Evolutionary conservation across 2,888 invertebrate species (phyloP).

Genomic region (Cosmia trapezina): DNA sequence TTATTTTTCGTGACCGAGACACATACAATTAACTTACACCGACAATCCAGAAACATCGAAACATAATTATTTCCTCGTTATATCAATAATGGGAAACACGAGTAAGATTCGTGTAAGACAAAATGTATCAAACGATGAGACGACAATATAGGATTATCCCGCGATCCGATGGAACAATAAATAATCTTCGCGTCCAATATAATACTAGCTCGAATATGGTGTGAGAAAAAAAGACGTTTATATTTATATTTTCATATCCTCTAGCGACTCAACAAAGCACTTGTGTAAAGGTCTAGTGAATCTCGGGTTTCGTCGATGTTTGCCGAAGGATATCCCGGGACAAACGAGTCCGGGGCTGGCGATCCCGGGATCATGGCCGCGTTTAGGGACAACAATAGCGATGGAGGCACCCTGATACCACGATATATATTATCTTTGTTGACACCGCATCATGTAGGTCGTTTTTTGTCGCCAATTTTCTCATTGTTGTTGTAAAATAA

Average conservation of each 20-base stretch:
- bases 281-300: conserved; percentile 88
- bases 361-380: conserved; percentile 84
- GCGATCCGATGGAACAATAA: conserved; percentile 74
- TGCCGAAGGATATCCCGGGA: conserved; percentile 88
- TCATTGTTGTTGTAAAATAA: conserved; percentile 83
- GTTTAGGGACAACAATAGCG: conserved; percentile 86
- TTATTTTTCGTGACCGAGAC: conserved; percentile 9
- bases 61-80: conserved; percentile 48
- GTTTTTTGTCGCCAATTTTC: conserved; percentile 86
- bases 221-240: conserved; percentile 74
- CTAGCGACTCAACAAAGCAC: conserved; percentile 83
- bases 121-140: conserved; percentile 54
- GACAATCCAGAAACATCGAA: conserved; percentile 12
- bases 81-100: conserved; percentile 58
- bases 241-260: conserved; percentile 82
- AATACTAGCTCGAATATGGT: conserved; percentile 61
- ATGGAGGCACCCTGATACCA: conserved; percentile 84
- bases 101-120: conserved; percentile 53
- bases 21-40: conserved; percentile 5
- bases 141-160: conserved; percentile 64
- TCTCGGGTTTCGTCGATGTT: conserved; percentile 87
- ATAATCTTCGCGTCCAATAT: conserved; percentile 68
- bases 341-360: conserved; percentile 84
- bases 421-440: conserved; percentile 88
- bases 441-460: conserved; percentile 87